Base-by-base conservation (phyloP, 2,113 vertebrate species). In the Mungos mungo region DNA sequence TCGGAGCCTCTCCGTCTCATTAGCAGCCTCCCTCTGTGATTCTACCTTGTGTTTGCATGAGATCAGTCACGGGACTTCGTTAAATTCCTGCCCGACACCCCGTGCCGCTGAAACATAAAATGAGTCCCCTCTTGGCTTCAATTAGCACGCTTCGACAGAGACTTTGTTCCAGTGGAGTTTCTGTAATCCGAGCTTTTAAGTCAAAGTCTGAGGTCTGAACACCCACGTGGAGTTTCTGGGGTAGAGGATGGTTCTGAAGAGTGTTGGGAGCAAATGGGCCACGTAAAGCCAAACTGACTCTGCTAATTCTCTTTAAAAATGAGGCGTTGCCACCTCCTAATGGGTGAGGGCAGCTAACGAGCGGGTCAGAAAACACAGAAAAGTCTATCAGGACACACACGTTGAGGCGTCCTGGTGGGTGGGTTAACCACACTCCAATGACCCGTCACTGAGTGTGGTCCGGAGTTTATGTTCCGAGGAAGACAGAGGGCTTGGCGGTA, bases 81-180 rank as follows among this genome's bases (percentile, higher is more conserved):
- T 87, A 47, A 97, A 82, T 25, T 11, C 82, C 6, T 18, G 52
- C 57, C 77, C 54, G 90, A 57, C 96, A 57, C 96, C 90, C 5
- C 3, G 29, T 25, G 82, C 83, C 88, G 50, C 33, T 68, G 85
- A 88, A 79, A 38, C 65, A 35, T 27, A 71, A 95, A 96, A 35
- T 63, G 60, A 21, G 83, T 12, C 14, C 7, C 15, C 13, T 82
- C 86, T 47, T 82, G 65, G 80, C 95, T 74, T 72, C 60, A 97
- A 80, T 92, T 71, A 65, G 35, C 14, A 1, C 33, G 47, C 84
- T 95, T 95, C 76, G 35, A n/a, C 68, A 14, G 10, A 92, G 35
- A 92, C 97, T 97, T 25, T 71, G 7, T 96, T 97, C 23, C 35
- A 1, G 54, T 91, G 19, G 45, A 4, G 47, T 72, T 41, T 69